Evolutionary conservation across 2,113 vertebrate genomes (phyloP).

Genomic region (Caranx ignobilis): DNA sequence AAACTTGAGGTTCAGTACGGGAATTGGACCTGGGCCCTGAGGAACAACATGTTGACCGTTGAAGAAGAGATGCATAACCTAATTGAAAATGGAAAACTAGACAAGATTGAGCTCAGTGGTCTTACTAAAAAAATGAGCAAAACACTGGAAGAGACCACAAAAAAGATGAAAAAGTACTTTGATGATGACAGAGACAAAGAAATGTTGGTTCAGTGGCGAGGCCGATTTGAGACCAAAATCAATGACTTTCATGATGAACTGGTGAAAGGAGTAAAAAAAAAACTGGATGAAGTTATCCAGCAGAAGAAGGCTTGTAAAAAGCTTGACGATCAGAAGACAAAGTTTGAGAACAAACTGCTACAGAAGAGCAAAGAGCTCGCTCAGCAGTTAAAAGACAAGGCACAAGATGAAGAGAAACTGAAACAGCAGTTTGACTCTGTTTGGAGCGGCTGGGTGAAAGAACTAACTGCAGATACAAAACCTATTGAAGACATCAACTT

Average conservation of each 20-base stretch:
- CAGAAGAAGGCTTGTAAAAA: slow-evolving; percentile 49
- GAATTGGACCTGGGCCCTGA: slow-evolving; percentile 60
- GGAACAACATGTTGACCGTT: slow-evolving; percentile 44
- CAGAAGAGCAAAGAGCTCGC: slow-evolving; percentile 56
- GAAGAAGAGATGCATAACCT: slow-evolving; percentile 25
- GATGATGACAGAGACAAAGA: slow-evolving; percentile 41
- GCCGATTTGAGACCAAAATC: slow-evolving; percentile 47
- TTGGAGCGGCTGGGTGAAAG: slow-evolving; percentile 7
- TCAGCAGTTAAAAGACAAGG: slow-evolving; percentile 29
- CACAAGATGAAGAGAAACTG: slow-evolving; percentile 26
- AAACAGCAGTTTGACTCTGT: slow-evolving; percentile 19
- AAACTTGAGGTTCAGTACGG: slow-evolving; percentile 47
- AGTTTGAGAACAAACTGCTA: slow-evolving; percentile 43
- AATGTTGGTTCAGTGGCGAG: slow-evolving; percentile 54
- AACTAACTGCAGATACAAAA: slow-evolving; percentile 28
- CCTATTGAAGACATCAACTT: slow-evolving; percentile 32
- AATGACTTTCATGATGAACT: slow-evolving; percentile 35
- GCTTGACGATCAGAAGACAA: slow-evolving; percentile 31
- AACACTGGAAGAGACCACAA: slow-evolving; percentile 17
- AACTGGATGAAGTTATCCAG: slow-evolving; percentile 52
- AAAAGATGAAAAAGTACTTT: slow-evolving; percentile 2
- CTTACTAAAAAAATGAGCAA: slow-evolving; percentile 1
- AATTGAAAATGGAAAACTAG: slow-evolving; percentile 40
- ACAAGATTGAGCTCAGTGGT: background rate
- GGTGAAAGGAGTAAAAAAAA: slow-evolving; percentile 18